These are phyloP conservation scores for Coturnix japonica DNA, from an alignment of 2,113 vertebrate species.

Conservation along the genomic window DNA sequence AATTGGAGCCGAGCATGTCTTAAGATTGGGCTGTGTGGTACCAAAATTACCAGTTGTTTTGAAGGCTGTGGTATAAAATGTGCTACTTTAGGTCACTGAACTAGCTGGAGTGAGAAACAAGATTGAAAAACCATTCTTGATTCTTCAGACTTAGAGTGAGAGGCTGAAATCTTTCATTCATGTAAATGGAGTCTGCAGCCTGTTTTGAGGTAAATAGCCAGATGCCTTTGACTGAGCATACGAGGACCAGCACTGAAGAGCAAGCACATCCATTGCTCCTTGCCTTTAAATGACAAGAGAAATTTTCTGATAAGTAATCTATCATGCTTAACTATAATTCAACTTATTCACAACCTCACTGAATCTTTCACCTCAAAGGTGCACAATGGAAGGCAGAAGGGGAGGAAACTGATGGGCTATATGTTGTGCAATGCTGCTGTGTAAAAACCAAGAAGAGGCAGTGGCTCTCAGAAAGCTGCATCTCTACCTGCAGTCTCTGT, in stretches of 20 bases:
- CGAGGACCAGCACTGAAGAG: background rate
- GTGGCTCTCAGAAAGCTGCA: background rate
- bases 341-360: background rate
- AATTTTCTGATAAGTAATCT: constrained; percentile 2
- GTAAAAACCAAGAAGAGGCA: background rate
- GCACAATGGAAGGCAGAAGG: background rate
- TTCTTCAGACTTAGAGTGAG: constrained; percentile 27
- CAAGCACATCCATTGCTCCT: background rate
- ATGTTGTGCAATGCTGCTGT: accelerated
- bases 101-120: constrained; percentile 17
- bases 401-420: background rate
- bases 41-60: constrained; percentile 22
- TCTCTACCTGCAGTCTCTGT: background rate
- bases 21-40: background rate
- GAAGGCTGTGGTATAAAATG: constrained; percentile 6
- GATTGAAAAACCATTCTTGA: constrained; percentile 35
- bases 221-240: constrained; percentile 18
- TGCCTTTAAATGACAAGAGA: background rate
- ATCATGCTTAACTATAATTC: background rate
- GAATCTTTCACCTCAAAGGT: background rate
- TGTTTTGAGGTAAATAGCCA: constrained; percentile 25
- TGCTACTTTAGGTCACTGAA: constrained; percentile 16
- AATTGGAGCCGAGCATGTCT: constrained; percentile 3
- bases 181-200: constrained; percentile 21
- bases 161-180: constrained; percentile 39